Evolutionary conservation across 2,888 invertebrate species (phyloP), one percentile per base, ranked within the genome.

Genomic region (Lymantria dispar): DNA sequence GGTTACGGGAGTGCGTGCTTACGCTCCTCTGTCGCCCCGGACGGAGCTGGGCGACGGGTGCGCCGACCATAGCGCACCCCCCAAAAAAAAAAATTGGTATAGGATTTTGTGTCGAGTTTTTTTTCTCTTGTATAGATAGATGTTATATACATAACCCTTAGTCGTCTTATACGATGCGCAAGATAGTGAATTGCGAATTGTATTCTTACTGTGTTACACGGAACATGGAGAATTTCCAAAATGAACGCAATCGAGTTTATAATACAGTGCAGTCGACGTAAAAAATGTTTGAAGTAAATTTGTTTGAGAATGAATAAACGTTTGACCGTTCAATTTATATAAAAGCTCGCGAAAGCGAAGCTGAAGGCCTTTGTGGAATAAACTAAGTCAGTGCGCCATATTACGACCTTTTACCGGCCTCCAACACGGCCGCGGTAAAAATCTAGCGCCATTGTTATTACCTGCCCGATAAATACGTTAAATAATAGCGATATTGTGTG

Each of bases 341-440:
- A 71, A 72, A 75, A 73, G 72, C 72, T 67, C 58, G 52, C 61
- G 54, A 64, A 62, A 62, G 63, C 56, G 22, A 22, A 3, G 22
- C 5, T 22, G 22, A 52, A 64, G 68, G 75, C 69, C 72, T 82
- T 80, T 80, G 78, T 76, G 65, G 52, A 57, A 68, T 58, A 73
- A 80, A 78, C 74, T 74, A 77, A 80, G 78, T 76, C 72, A 74
- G 70, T 69, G 68, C 72, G 67, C 72, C 64, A 68, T 65, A 72
- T 74, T 71, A 70, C 66, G 69, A 72, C 76, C 70, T 80, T 74
- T 76, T 77, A 72, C 69, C 68, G 71, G 68, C 68, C 68, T 72
- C 65, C 68, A 55, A 53, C 47, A 58, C 57, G 62, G 58, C 63
- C 57, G 48, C 57, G 59, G 66, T 65, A 73, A 73, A 76, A 75